A percentile compares a stretch with the other conserved stretches of the same genome.
Conservation (phyloP, 1,140 invertebrate species). For the Eufriesea mexicana region DNA sequence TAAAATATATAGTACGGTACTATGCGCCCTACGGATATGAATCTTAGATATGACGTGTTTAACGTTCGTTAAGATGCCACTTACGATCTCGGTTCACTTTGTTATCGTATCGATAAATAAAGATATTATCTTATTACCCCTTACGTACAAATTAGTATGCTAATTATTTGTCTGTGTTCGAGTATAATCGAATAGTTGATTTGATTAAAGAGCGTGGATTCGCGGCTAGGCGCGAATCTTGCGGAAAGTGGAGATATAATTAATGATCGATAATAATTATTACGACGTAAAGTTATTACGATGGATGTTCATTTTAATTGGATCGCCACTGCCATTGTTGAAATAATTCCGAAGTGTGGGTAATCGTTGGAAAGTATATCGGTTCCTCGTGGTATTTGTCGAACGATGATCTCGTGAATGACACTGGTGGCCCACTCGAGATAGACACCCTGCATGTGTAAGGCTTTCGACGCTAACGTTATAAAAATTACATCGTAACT, state of each 20-base stretch:
- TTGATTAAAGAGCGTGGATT: slow-evolving; percentile 46
- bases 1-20: slow-evolving; percentile 63
- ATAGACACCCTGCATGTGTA: slow-evolving; percentile 69
- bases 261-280: slow-evolving; percentile 46
- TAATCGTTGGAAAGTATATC: slow-evolving; percentile 26
- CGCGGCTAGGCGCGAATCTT: neutral
- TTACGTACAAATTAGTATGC: slow-evolving; percentile 77
- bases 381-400: neutral
- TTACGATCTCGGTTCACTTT: slow-evolving; percentile 50
- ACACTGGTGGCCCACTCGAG: slow-evolving; percentile 61
- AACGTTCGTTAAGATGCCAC: slow-evolving; percentile 61
- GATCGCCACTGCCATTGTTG: slow-evolving; percentile 52
- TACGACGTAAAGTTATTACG: slow-evolving; percentile 41
- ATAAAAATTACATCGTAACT: slow-evolving; percentile 51
- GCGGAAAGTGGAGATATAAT: slow-evolving; percentile 13
- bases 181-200: slow-evolving; percentile 68
- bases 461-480: slow-evolving; percentile 67
- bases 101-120: slow-evolving; percentile 65
- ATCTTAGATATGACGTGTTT: slow-evolving; percentile 71
- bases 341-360: slow-evolving; percentile 20
- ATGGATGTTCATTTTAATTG: slow-evolving; percentile 59
- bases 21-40: slow-evolving; percentile 73
- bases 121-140: slow-evolving; percentile 62
- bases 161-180: slow-evolving; percentile 80
- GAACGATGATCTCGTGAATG: slow-evolving; percentile 46